Evolutionary conservation across 2,888 invertebrate species (phyloP).

Genomic region (Drosophila mayaguana): DNA sequence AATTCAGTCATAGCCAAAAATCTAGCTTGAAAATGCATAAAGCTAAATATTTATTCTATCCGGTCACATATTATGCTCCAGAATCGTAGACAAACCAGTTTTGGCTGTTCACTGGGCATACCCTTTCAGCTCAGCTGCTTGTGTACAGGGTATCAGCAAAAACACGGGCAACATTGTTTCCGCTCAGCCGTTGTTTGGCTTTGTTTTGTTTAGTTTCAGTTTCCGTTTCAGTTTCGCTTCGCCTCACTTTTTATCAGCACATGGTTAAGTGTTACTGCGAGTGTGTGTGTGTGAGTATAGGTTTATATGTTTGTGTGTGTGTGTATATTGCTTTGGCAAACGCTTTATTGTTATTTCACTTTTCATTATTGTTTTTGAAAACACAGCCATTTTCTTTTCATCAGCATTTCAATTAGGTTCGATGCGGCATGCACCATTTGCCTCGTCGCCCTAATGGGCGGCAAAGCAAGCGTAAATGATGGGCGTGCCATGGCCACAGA

Average conservation of each 20-base stretch:
- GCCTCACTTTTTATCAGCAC: slow-evolving; percentile 51
- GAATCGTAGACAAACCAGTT: no score
- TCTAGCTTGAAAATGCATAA: no score
- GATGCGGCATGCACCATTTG: slow-evolving; percentile 64
- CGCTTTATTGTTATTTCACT: slow-evolving; percentile 72
- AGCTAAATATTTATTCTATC: no score
- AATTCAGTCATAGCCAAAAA: no score
- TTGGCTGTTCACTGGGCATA: background rate
- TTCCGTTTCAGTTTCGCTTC: slow-evolving; percentile 54
- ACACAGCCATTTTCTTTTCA: slow-evolving; percentile 72
- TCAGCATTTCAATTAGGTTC: slow-evolving; percentile 77
- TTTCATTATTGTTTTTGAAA: slow-evolving; percentile 78
- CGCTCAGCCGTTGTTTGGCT: slow-evolving; percentile 57
- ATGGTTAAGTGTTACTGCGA: slow-evolving; percentile 32
- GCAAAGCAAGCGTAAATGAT: slow-evolving; percentile 37
- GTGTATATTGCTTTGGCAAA: slow-evolving; percentile 49
- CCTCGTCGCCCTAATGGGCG: slow-evolving; percentile 35
- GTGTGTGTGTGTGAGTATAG: slow-evolving; percentile 16
- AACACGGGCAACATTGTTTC: slow-evolving; percentile 68
- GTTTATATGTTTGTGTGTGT: slow-evolving; percentile 20
- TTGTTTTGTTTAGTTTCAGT: slow-evolving; percentile 68
- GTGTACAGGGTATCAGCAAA: slow-evolving; percentile 25
- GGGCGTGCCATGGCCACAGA: slow-evolving; percentile 63
- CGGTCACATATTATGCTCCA: no score
- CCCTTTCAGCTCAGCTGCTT: background rate